Evolutionary conservation across 2,888 invertebrate genomes (phyloP).

Genomic region (Cantharis lateralis): DNA sequence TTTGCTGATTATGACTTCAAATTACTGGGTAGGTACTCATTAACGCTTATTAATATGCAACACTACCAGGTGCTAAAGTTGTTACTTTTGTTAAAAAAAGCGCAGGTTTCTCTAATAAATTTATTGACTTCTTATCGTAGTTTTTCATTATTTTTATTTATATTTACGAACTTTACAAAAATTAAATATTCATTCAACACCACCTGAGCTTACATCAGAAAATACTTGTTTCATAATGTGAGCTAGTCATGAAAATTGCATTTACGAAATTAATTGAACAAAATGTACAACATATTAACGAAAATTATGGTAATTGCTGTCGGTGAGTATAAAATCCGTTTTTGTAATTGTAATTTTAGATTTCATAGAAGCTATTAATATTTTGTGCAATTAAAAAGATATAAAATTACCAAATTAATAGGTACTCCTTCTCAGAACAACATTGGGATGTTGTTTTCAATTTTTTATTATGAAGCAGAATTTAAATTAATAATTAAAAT

Average conservation of each 20-base stretch:
- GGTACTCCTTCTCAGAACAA: neutral
- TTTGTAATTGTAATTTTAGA: neutral
- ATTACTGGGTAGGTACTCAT: neutral
- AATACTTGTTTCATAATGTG: neutral
- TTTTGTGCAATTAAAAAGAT: conserved; percentile 1
- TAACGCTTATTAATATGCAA: neutral
- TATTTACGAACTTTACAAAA: neutral
- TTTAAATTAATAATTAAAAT: neutral
- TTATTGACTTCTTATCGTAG: neutral
- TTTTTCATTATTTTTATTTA: neutral
- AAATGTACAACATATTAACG: neutral
- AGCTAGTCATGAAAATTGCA: neutral
- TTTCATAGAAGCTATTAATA: conserved; percentile 1
- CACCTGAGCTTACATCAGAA: neutral
- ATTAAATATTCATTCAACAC: neutral
- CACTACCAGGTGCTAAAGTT: neutral
- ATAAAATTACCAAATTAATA: conserved; percentile 4
- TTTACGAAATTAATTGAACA: neutral
- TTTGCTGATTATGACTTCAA: neutral
- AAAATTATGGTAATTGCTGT: neutral
- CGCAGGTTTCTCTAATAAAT: neutral
- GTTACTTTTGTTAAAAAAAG: neutral
- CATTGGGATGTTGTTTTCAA: neutral
- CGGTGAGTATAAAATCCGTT: neutral
- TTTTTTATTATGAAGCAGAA: neutral